Conservation (phyloP, 2,113 vertebrate species). For the Oreochromis aureus region DNA sequence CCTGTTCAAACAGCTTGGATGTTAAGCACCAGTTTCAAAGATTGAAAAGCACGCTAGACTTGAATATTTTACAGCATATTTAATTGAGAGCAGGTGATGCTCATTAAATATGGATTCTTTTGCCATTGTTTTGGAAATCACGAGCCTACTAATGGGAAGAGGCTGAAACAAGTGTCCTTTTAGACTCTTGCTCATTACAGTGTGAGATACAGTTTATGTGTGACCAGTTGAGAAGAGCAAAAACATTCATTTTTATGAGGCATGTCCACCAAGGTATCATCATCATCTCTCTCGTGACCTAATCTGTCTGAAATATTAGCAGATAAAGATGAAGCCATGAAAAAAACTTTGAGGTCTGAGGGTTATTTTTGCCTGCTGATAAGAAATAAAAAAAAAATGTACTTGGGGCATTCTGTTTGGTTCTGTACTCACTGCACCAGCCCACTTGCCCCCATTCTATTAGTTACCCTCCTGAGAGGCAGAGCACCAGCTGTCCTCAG, state of each 20-base stretch:
- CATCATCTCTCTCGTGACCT: neutral
- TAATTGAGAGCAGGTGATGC: conserved; percentile 8
- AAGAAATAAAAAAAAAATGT: neutral
- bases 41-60: neutral
- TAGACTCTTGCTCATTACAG: neutral
- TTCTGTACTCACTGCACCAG: neutral
- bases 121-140: neutral
- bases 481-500: conserved; percentile 39
- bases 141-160: neutral
- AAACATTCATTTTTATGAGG: neutral
- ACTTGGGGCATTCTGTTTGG: neutral
- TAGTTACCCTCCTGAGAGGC: conserved; percentile 32
- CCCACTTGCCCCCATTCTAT: conserved; percentile 32
- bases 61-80: neutral
- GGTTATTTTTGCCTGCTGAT: conserved; percentile 6
- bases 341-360: neutral
- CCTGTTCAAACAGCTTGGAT: neutral
- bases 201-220: neutral
- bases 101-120: conserved; percentile 19
- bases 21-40: neutral
- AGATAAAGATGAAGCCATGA: neutral
- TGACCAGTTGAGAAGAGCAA: neutral
- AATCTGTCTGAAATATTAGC: conserved; percentile 3
- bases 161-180: neutral
- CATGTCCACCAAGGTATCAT: neutral